Evolutionary conservation across 2,888 invertebrate genomes (phyloP).

Genomic region (Hyalella azteca): DNA sequence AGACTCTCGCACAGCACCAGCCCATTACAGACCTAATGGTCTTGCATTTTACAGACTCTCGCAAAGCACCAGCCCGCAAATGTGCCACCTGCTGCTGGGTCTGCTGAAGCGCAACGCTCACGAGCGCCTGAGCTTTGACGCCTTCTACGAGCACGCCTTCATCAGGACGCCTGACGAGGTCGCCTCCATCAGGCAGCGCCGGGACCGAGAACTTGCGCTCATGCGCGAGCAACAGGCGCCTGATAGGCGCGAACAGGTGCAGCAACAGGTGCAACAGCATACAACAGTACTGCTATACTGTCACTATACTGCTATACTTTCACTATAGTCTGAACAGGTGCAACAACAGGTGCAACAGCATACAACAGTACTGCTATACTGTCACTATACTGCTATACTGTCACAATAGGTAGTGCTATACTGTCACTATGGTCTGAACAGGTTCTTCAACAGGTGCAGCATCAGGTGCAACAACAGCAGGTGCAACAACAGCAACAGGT

Average conservation of each 20-base stretch:
- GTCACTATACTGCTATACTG: too few species aligned
- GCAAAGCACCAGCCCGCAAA: constrained; percentile 85
- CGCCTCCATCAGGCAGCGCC: constrained; percentile 39
- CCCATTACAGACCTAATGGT: too few species aligned
- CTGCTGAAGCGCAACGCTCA: constrained; percentile 86
- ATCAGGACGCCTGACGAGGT: constrained; percentile 60
- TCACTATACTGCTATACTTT: too few species aligned
- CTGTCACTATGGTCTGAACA: background rate
- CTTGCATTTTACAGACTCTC: constrained; percentile 82
- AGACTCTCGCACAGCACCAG: too few species aligned
- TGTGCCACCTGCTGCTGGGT: constrained; percentile 84
- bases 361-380: too few species aligned
- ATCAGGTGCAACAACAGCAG: constrained; percentile 9
- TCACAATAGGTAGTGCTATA: constrained; percentile 34
- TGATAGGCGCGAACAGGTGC: background rate
- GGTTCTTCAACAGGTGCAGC: background rate
- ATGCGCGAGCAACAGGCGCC: constrained; percentile 43
- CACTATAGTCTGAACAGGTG: background rate
- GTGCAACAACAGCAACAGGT: constrained; percentile 10
- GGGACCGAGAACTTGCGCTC: constrained; percentile 37
- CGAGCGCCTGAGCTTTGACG: constrained; percentile 94
- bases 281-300: too few species aligned
- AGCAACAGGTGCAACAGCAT: background rate
- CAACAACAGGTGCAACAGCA: background rate
- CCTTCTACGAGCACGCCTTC: constrained; percentile 94